phyloP scores from a whole-genome alignment of 2,888 invertebrate genomes.

The Liopterus haemorrhoidalis region DNA sequence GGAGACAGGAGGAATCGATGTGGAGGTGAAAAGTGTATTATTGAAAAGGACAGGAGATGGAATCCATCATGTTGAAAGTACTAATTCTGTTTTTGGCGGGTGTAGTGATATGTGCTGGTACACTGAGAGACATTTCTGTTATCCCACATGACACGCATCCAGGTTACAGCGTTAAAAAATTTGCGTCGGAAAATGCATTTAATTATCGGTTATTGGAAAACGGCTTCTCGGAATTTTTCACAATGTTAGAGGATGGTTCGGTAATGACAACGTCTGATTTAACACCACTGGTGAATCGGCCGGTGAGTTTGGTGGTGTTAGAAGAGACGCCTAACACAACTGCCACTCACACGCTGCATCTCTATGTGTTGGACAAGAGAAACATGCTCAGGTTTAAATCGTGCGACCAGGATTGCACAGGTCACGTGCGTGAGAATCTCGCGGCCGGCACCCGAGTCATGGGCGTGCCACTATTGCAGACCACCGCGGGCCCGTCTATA shows the following conservation, averaged over 20 bases:
- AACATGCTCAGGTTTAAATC: conserved; percentile 74
- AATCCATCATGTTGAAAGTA: conserved; percentile 13
- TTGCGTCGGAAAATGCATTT: conserved; percentile 53
- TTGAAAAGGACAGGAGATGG: conserved; percentile 13
- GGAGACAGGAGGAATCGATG: conserved; percentile 12
- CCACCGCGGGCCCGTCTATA: conserved; percentile 58
- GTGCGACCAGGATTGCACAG: conserved; percentile 56
- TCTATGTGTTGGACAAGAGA: conserved; percentile 76
- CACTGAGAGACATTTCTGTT: conserved; percentile 50
- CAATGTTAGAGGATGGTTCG: conserved; percentile 78
- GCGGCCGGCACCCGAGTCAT: conserved; percentile 65
- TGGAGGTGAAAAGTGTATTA: conserved; percentile 13
- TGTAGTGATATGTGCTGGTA: conserved; percentile 16
- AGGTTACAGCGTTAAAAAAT: conserved; percentile 79
- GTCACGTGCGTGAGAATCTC: conserved; percentile 72
- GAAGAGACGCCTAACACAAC: conserved; percentile 77
- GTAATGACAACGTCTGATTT: conserved; percentile 88
- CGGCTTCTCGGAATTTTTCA: conserved; percentile 78
- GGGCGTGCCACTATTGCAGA: conserved; percentile 66
- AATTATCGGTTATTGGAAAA: conserved; percentile 68
- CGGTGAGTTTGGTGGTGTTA: conserved; percentile 72
- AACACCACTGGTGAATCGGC: conserved; percentile 71
- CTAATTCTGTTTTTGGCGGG: conserved; percentile 14
- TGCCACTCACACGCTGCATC: conserved; percentile 71
- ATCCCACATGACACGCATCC: conserved; percentile 87